A percentile compares a stretch with the other conserved stretches of the same genome.
These are phyloP conservation scores for Myiotriccus ornatus DNA, from an alignment of 2,797 vertebrate species.

Conservation along the genomic window DNA sequence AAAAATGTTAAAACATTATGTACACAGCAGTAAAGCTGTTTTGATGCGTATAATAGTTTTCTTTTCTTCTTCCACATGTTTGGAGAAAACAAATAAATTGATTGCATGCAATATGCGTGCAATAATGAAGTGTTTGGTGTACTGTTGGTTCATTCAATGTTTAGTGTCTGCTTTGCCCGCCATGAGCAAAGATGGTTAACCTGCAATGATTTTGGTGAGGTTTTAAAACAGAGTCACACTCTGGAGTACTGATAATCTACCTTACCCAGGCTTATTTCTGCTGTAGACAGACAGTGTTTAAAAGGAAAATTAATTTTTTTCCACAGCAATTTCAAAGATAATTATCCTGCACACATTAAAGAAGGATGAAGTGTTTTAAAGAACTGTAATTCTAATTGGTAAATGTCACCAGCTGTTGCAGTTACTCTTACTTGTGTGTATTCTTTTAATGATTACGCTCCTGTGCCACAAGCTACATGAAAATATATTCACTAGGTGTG, in stretches of 20 bases:
- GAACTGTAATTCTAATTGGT: constrained; percentile 83
- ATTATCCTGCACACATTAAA: constrained; percentile 73
- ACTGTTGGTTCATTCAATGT: not conserved
- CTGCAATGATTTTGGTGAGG: constrained; percentile 30
- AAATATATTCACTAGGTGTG: constrained; percentile 84
- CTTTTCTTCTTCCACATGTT: not conserved
- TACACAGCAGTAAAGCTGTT: not conserved
- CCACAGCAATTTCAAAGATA: constrained; percentile 73
- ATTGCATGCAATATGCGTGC: not conserved
- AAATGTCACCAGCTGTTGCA: constrained; percentile 85
- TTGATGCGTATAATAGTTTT: not conserved
- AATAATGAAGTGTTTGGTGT: not conserved
- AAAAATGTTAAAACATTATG: not conserved
- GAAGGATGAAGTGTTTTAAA: constrained; percentile 77
- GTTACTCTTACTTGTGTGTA: constrained; percentile 79
- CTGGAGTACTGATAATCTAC: constrained; percentile 26
- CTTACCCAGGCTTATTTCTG: constrained; percentile 60
- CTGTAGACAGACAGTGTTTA: constrained; percentile 64
- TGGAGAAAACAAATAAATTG: not conserved
- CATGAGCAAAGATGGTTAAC: not conserved
- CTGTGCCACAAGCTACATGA: constrained; percentile 78
- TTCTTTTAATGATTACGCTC: constrained; percentile 80
- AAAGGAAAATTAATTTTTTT: constrained; percentile 77
- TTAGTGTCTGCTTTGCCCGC: not conserved
- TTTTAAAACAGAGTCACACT: constrained; percentile 27